Evolutionary conservation across 1,140 invertebrate species (phyloP), one percentile per base, ranked within the genome.

Genomic region (Thaumetopoea pityocampa): DNA sequence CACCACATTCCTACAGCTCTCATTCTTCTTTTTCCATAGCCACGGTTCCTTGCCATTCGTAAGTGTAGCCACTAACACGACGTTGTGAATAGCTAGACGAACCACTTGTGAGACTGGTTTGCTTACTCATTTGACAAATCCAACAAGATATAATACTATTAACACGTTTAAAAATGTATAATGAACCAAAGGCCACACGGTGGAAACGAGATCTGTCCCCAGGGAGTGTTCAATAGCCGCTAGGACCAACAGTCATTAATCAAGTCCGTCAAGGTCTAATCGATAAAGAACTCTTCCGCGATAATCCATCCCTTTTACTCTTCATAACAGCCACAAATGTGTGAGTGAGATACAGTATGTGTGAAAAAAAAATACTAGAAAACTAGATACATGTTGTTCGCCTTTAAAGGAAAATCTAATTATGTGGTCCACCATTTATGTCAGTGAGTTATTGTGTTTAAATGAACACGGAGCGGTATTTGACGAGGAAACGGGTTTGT

Each of bases 251-350:
- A 24, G 35, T 17, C 34, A 56, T 47, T 56, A 47, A 56, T 56
- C 48, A 56, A 27, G 41, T 23, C 14, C 20, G 27, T 44, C 47
- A 51, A 51, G 48, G 53, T 24, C 30, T 41, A 46, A 46, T 46
- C 40, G 43, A 43, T 43, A 51, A 41, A 23, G 14, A 41, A 32
- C 33, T 48, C 51, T 55, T 51, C 52, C 52, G 46, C 22, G 45
- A 49, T 24, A 33, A 24, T 16, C n/a, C 4, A 11, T 44, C 48
- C 14, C 35, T 34, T 10, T 22, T 29, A 32, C 43, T 8, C 18
- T 6, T 10, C 8, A 33, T 20, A n/a, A n/a, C n/a, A n/a, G 10
- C 17, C 18, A 40, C 22, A 10, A 28, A 20, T 18, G 18, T 23
- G 20, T n/a, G 24, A 38, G 19, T 34, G 29, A 34, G 36, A 35